Evolutionary conservation across 2,113 vertebrate species (phyloP).

Genomic region (Pelobates fuscus): DNA sequence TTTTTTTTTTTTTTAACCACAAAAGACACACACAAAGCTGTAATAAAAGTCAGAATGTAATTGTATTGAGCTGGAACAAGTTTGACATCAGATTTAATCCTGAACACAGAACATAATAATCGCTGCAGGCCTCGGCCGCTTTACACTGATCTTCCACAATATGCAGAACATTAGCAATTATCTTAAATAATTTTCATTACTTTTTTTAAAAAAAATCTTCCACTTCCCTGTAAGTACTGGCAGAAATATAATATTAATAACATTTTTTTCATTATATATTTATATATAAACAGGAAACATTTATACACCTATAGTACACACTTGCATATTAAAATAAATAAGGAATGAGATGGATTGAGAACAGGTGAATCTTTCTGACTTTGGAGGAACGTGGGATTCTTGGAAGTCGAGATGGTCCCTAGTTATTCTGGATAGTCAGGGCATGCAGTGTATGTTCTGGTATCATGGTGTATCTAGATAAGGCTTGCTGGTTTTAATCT

Average conservation of each 20-base stretch:
- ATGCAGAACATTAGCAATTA: background rate
- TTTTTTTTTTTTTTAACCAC: no score
- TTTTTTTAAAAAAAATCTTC: background rate
- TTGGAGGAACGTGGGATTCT: background rate
- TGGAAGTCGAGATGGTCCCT: no score
- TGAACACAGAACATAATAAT: background rate
- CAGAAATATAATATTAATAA: constrained; percentile 49
- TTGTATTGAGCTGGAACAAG: constrained; percentile 42
- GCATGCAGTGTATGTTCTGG: no score
- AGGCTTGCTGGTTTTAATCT: no score
- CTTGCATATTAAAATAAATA: constrained; percentile 45
- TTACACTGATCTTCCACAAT: background rate
- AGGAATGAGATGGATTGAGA: background rate
- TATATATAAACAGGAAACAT: constrained; percentile 48
- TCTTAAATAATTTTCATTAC: background rate
- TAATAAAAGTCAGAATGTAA: constrained; percentile 17
- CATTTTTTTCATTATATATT: constrained; percentile 34
- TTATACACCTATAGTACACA: constrained; percentile 50
- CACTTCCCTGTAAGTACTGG: constrained; percentile 6
- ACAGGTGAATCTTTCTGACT: background rate
- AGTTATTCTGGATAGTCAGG: no score
- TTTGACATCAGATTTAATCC: background rate
- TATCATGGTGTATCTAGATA: no score
- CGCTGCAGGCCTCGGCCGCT: background rate
- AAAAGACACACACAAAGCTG: background rate